Conservation (phyloP, 2,113 vertebrate species). For the Anguilla rostrata region DNA sequence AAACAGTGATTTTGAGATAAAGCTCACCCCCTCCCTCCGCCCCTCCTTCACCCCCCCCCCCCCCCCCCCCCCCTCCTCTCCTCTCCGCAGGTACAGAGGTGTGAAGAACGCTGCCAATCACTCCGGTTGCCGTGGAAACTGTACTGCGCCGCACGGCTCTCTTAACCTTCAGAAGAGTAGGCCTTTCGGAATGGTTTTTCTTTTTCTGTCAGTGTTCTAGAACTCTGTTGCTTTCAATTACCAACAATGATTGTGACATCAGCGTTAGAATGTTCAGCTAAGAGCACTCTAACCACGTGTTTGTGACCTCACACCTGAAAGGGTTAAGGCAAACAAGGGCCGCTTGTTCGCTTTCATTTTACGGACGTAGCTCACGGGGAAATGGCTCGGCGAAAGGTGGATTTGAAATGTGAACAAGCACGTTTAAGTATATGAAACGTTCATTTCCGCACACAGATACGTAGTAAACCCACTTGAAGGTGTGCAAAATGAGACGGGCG, state of each 20-base stretch:
- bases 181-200: too few relatives aligned
- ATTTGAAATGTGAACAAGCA: not conserved
- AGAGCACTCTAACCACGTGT: not conserved
- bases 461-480: not conserved
- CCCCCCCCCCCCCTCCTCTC: not conserved
- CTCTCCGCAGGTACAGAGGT: constrained; percentile 15
- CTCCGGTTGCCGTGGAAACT: not conserved
- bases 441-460: too few relatives aligned
- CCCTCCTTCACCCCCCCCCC: not conserved
- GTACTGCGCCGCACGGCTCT: not conserved
- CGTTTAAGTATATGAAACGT: not conserved
- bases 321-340: too few relatives aligned
- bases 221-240: too few relatives aligned
- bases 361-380: not conserved
- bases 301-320: too few relatives aligned
- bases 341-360: not conserved
- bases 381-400: not conserved
- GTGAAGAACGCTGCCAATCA: not conserved
- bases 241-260: too few relatives aligned
- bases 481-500: not conserved
- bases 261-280: too few relatives aligned
- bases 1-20: constrained; percentile 17
- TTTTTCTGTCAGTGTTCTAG: too few relatives aligned
- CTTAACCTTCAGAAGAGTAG: not conserved
- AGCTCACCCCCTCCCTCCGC: not conserved